Base-by-base conservation (phyloP, 1,140 invertebrate species). In the Leucophenga varia region DNA sequence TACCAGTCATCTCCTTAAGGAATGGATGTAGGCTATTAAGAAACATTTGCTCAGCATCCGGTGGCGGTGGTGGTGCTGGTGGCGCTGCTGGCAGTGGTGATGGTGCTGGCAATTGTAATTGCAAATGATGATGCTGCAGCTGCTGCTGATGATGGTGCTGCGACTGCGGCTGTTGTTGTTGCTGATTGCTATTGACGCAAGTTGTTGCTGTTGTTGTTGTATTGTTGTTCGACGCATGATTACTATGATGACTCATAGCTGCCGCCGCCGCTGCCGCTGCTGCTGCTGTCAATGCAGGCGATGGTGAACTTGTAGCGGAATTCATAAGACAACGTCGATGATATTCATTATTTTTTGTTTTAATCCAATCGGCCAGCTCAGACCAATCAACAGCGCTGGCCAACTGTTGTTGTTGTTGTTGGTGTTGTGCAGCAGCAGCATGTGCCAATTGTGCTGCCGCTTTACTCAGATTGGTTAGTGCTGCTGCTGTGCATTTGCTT, bases 11-110 rank as follows among this genome's bases (percentile, higher is more conserved):
- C 34, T 72, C 69, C 42, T 61, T 72, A 18, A 72, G 40, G 50
- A 61, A 72, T 22, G 69, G 69, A 56, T 64, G 64, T 45, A 72
- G 59, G 40, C 69, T 72, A 40, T 72, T 69, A 35, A 72, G 43
- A 46, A 72, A 72, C 20, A 54, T 64, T 49, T 64, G 72, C 37
- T 72, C 69, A 14, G 69, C 69, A 47, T 72, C 69, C 10, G 64
- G 60, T 13, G 61, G 48, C 12, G 47, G 17, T 3, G 13, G 3
- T 17, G 42, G 16, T 18, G 13, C 2, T 28, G 31, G 35, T 0
- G 25, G 0, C 20, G 37, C 25, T 5, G 30, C 17, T 8, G 39
- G 19, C 21, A 21, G 1, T 1, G 41, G 16, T 12, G 47, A 17
- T 22, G 13, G n/a, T 5, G 30, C 17, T 8, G 39, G 19, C 21